Percentiles rank a stretch among this genome's conserved stretches.
Evolutionary conservation across 2,113 vertebrate species (phyloP).

Genomic region (Elgaria multicarinata): DNA sequence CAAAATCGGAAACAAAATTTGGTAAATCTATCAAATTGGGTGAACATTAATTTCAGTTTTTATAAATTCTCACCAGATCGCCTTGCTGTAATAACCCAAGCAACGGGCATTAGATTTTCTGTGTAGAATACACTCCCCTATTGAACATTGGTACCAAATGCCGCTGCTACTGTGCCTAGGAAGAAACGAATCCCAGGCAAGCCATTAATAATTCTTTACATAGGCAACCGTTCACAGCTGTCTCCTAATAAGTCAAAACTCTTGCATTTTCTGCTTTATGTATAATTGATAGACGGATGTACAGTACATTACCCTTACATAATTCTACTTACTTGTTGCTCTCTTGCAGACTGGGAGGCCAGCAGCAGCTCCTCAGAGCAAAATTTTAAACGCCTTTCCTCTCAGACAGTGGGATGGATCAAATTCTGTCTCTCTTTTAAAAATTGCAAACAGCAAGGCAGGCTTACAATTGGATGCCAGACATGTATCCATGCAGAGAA

Average conservation of each 20-base stretch:
- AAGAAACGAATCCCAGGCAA: not conserved
- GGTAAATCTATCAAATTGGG: not conserved
- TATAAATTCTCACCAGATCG: not conserved
- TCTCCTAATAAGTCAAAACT: constrained; percentile 4
- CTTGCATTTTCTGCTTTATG: constrained; percentile 14
- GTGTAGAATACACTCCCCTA: not conserved
- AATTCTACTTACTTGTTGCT: not conserved
- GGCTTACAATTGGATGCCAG: not conserved
- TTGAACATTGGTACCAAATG: not conserved
- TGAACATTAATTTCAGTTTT: not conserved
- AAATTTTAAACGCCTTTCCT: not conserved
- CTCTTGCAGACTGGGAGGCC: not conserved
- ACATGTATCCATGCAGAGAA: too few species aligned
- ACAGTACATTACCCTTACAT: not conserved
- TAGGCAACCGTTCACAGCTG: not conserved
- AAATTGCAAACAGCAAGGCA: not conserved
- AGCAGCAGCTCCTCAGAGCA: not conserved
- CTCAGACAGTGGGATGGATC: not conserved
- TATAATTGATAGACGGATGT: constrained; percentile 6
- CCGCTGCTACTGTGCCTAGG: not conserved
- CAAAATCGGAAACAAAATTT: not conserved
- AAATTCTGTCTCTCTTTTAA: not conserved
- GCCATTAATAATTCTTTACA: constrained; percentile 2
- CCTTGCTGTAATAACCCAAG: not conserved
- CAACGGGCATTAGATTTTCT: not conserved